Evolutionary conservation across 2,888 invertebrate genomes (phyloP), one percentile per base, ranked within the genome.

Genomic region (Blastobasis lacticolella): DNA sequence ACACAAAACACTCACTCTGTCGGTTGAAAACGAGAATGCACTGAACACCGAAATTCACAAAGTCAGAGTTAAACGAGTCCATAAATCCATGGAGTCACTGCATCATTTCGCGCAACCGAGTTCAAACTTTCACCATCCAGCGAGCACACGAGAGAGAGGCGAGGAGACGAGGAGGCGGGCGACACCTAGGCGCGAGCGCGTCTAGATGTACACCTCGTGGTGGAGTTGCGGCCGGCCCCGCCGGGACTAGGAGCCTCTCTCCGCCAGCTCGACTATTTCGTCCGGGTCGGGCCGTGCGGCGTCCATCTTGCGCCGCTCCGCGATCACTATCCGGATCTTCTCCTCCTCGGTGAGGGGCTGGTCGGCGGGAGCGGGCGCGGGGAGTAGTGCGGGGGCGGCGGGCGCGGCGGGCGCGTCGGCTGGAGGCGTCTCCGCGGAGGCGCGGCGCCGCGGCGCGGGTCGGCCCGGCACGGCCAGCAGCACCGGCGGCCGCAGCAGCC

Each of bases 251-350:
- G 88, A 87, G 54, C 80, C 81, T 56, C 80, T 75, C 64, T 87
- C 88, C 45, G 80, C 68, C 54, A 88, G 70, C 66, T 88, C 88
- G 57, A 86, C 83, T 42, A 68, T 70, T 37, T 84, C 84, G 42
- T 78, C 81, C 45, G 73, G 62, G 54, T 81, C 84, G 5, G 80
- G 75, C 55, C 74, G 71, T n/a, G 69, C 53, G 38, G 89, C 79
- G 55, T 91, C 91, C 48, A 90, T 81, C 69, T 90, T 90, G 57
- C 91, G 77, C 58, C 91, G 81, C 71, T 91, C 91, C 7, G 90
- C 90, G 62, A 91, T 91, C 51, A 91, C 90, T 70, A 90, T 89
- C 67, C 91, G 88, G 58, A 91, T 90, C 59, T 89, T 90, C 59
- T 91, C 85, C 59, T 82, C 81, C 57, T 86, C 87, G 45, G 73